Evolutionary conservation across 2,797 vertebrate genomes (phyloP).

Genomic region (Xenopus petersii): DNA sequence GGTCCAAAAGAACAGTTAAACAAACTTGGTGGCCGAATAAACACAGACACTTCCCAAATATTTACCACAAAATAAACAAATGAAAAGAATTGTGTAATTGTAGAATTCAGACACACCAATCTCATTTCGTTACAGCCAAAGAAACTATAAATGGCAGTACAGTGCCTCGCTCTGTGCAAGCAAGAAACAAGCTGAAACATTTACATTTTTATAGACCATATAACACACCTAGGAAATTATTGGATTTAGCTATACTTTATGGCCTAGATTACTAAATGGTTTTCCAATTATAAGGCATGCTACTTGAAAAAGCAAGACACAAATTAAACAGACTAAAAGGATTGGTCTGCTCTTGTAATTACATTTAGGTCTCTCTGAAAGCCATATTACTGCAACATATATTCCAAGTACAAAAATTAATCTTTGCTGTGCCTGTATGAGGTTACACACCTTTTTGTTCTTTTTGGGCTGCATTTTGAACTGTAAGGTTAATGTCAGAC

Average conservation of each 20-base stretch:
- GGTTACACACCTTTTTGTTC: too few species aligned
- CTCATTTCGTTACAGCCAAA: conserved; percentile 3
- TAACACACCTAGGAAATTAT: conserved; percentile 34
- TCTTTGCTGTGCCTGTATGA: neutral
- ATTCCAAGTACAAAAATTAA: too few species aligned
- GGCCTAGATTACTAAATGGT: conserved; percentile 33
- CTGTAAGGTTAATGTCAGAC: too few species aligned
- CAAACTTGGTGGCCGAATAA: conserved; percentile 40
- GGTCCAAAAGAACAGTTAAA: conserved; percentile 38
- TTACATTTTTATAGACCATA: conserved; percentile 44
- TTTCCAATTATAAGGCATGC: conserved; percentile 29
- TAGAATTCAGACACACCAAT: conserved; percentile 42
- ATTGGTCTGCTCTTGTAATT: conserved; percentile 14
- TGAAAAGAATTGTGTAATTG: conserved; percentile 40
- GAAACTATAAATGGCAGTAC: conserved; percentile 13
- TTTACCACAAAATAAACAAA: conserved; percentile 40
- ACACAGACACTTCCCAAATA: conserved; percentile 43
- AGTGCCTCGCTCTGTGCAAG: neutral
- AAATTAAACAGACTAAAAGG: conserved; percentile 10
- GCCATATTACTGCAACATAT: neutral
- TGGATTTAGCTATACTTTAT: conserved; percentile 36
- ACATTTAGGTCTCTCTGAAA: conserved; percentile 20
- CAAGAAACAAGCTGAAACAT: conserved; percentile 21
- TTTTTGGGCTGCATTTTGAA: too few species aligned
- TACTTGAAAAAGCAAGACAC: neutral